Base-by-base conservation (phyloP, 2,888 invertebrate species). In the Catocala sponsa region DNA sequence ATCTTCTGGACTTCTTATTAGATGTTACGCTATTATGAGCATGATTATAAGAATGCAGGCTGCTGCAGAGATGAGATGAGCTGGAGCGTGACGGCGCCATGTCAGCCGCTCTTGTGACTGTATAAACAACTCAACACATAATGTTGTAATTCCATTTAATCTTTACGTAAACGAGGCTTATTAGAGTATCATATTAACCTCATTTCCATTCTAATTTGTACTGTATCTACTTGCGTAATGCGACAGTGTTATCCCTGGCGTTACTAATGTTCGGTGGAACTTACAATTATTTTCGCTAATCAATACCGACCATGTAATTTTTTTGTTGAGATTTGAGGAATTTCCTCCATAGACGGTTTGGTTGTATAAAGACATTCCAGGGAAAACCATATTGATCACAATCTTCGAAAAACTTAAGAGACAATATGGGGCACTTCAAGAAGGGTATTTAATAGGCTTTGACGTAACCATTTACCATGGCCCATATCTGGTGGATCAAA, bases 111-210 rank as follows among this genome's bases (percentile, higher is more conserved):
- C 44, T 58, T 48, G 56, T 38, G 58, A 55, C 46, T 11, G 59
- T 75, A 63, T 61, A 42, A 69, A 69, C 59, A 59, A 59, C 2
- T 7, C 35, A 38, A 9, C 63, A 52, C 47, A 52, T 59, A 59
- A 50, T 66, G 55, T 62, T 38, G 70, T 69, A 69, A 76, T 48
- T 11, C 44, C 61, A 62, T 48, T 52, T 64, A 63, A 63, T 59
- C 47, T 44, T 68, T 64, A 55, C 49, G 46, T 61, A 72, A 74
- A 61, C 66, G 57, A 42, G 49, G 35, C 48, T 59, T 57, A 63
- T 47, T 12, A 67, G 51, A 6, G 46, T 76, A 64, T 67, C 66
- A 63, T 55, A 65, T 76, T 72, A 75, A 64, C 73, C 76, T 74
- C 69, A 62, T 69, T 65, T 65, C 59, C 33, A 49, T 59, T 33